Conservation (phyloP, 2,113 vertebrate genomes). For the Atrichornis clamosus region DNA sequence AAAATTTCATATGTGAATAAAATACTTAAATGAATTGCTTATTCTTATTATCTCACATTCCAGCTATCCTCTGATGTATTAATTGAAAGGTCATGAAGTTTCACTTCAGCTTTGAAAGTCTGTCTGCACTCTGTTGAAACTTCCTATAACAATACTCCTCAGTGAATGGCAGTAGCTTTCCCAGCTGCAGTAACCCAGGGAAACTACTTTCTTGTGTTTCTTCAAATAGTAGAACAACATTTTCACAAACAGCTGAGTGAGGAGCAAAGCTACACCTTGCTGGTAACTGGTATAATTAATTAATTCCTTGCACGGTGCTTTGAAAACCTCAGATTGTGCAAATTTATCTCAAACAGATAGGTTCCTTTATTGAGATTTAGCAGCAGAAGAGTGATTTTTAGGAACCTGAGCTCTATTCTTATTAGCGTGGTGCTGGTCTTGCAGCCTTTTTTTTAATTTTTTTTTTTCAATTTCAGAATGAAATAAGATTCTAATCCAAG, state of each 20-base stretch:
- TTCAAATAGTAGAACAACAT: background rate
- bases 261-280: background rate
- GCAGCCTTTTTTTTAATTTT: background rate
- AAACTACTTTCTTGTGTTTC: background rate
- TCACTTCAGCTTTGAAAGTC: background rate
- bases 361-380: background rate
- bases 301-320: background rate
- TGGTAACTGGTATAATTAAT: background rate
- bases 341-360: background rate
- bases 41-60: constrained; percentile 16
- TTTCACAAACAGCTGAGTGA: background rate
- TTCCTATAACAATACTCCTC: background rate
- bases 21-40: background rate
- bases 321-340: background rate
- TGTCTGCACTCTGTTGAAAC: background rate
- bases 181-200: background rate
- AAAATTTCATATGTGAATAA: background rate
- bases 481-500: background rate
- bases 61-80: background rate
- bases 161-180: background rate
- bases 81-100: constrained; percentile 27
- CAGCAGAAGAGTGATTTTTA: background rate
- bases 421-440: background rate
- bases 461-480: background rate
- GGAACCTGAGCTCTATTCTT: background rate